Evolutionary conservation across 2,797 vertebrate species (phyloP), one percentile per base, ranked within the genome.

Genomic region (Salarias fasciatus): DNA sequence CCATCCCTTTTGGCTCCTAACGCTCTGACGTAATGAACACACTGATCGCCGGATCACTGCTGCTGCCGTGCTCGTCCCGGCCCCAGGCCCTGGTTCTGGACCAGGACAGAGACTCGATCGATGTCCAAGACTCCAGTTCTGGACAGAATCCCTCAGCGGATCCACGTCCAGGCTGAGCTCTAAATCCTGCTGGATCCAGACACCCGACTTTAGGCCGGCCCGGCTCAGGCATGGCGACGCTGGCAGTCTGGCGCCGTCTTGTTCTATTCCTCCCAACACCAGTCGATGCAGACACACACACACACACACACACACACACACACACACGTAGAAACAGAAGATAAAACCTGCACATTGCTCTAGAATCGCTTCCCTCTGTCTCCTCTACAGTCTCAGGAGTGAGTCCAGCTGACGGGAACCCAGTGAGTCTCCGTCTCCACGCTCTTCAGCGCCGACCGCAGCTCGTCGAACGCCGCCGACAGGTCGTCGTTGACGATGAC

Each of bases 341-440:
- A 52, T n/a, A 52, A 77, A 79, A 78, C 48, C 46, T 71, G 54
- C 61, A 61, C 54, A 58, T 45, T 63, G 67, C 47, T 42, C 11
- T 71, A 51, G 50, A 64, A 82, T 75, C 66, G 33, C 54, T 81
- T 86, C 86, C 77, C 82, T 79, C 14, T 15, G 41, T 41, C 24
- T 35, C 9, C 7, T 28, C 72, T 64, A 12, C 63, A 57, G 55
- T 60, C 6, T 93, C 92, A 99, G 44, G 97, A 98, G 91, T 99
- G 96, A 11, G 95, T 93, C 97, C 97, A 99, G 91, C 93, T 96
- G 85, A 99, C 83, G 0, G 97, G 97, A 72, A 98, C 93, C 97
- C 97, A 99, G 56, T 95, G 95, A 37, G 90, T 82, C 41, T 98
- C 96, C 0, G 75, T 93, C 88, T 99, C 96, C 83, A 98, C 80